Base-by-base conservation (phyloP, 2,113 vertebrate species). In the Rhinoptilus africanus region DNA sequence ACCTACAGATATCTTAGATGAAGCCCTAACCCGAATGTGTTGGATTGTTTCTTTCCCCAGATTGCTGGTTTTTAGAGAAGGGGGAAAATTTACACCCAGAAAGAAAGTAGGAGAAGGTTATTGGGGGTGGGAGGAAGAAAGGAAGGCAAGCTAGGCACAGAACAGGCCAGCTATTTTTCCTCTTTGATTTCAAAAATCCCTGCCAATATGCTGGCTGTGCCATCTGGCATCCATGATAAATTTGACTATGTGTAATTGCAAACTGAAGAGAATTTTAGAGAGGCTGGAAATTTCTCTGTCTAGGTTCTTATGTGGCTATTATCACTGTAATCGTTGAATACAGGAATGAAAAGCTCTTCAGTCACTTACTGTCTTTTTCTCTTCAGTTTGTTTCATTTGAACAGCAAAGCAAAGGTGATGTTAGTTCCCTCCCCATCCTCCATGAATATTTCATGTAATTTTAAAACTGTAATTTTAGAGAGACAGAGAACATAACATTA, bases 361-460 rank as follows among this genome's bases (percentile, higher is more conserved):
- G 60, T 84, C 74, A 39, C 43, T 93, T 64, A 64, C 71, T 41
- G 64, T 53, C 86, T 85, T 85, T 90, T 84, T 80, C 74, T 59
- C 69, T 79, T 73, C 18, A 3, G 45, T 85, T 94, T 76, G 45
- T 73, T 95, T 80, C 59, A 54, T 89, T 56, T 67, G 59, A 95
- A 78, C 71, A 85, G 85, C 47, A 89, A 89, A 92, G 53, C 94
- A 86, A 82, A 95, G 91, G 93, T 96, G 94, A 87, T 67, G 41
- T 63, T 28, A 35, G 66, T 47, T 69, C 64, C 75, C 47, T 74
- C 74, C 83, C 84, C 13, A 27, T 64, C n/a, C 60, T 66, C 78
- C 54, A 96, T 97, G 94, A 97, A 97, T 97, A 96, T 96, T 97
- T 97, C 85, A 97, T 96, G 87, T 77, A 94, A 93, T 97, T 93